Evolutionary conservation across 2,113 vertebrate species (phyloP).

Genomic region (Antennarius striatus): DNA sequence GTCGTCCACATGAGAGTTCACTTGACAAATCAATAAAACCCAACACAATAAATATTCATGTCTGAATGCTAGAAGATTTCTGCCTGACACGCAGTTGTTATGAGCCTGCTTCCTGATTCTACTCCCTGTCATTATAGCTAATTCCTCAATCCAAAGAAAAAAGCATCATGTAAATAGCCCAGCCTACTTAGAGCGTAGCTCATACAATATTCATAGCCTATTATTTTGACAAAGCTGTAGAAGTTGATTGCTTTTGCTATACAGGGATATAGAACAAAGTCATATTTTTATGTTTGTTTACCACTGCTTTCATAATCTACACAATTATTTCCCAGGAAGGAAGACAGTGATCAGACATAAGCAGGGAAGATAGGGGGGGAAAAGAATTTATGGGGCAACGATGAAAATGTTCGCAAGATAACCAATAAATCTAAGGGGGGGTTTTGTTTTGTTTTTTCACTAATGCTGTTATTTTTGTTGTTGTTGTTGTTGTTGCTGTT

Average conservation of each 20-base stretch:
- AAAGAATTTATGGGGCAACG: no score
- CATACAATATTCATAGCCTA: background rate
- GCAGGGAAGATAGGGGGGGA: no score
- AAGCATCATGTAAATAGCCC: background rate
- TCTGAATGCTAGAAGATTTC: slow-evolving; percentile 23
- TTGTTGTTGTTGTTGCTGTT: no score
- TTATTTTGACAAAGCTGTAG: slow-evolving; percentile 4
- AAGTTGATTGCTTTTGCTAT: background rate
- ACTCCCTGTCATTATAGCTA: slow-evolving; percentile 11
- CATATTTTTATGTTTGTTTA: background rate
- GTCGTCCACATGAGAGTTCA: slow-evolving; percentile 50
- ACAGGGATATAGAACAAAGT: background rate
- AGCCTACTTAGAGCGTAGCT: background rate
- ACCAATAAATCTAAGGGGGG: no score
- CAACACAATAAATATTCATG: slow-evolving; percentile 43
- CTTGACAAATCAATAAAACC: slow-evolving; percentile 47
- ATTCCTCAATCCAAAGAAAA: slow-evolving; percentile 1
- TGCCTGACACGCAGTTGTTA: slow-evolving; percentile 12
- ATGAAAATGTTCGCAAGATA: no score
- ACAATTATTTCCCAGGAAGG: background rate
- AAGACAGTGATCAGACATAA: no score
- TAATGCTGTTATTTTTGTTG: no score
- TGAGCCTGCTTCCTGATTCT: slow-evolving; percentile 5
- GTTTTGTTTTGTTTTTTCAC: no score
- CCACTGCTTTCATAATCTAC: background rate